Base-by-base conservation (phyloP, 1,140 invertebrate species). In the Ips nitidus region DNA sequence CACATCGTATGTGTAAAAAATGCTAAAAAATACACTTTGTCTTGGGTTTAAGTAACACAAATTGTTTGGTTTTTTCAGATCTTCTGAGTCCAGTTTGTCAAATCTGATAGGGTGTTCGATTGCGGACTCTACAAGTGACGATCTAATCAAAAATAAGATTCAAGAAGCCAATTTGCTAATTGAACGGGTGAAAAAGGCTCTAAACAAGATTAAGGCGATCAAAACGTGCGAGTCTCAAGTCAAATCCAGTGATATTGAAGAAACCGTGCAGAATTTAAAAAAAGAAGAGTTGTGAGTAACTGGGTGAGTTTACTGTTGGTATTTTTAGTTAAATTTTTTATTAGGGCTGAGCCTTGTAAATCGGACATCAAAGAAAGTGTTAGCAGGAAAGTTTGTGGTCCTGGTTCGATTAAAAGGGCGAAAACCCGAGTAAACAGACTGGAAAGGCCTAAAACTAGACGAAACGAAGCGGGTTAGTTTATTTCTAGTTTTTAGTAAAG, bases 91-190 rank as follows among this genome's bases (percentile, higher is more conserved):
- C 22, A 22, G 22, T 22, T 22, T 22, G 22, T 22, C 22, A 22
- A 22, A 22, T 22, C 22, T 22, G 22, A 22, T 22, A 22, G 22
- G 22, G 0, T 22, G 22, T 22, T 3, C 22, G 45, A 50, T 50
- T 0, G 45, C 45, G 2, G 45, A 8, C 7, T 50, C 3, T 2
- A 50, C 39, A 22, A 40, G 52, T 39, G 59, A 69, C 52, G 63
- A 53, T 39, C 22, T 64, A 4, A 66, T 74, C 41, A 69, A 62
- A 50, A 6, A 39, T 2, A 74, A 74, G 69, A 69, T 75, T 6
- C 40, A 71, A 55, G 63, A 75, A 65, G 61, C 71, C 8, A 71
- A 75, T 59, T 7, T 45, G 36, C 52, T 75, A n/a, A 71, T 75
- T 2, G 60, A 66, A 5, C 59, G 65, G 45, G 60, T 75, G 2